Percentiles rank a stretch among this genome's conserved stretches.
These are phyloP conservation scores for Ips typographus DNA, from an alignment of 1,140 invertebrate genomes.

Conservation along the genomic window DNA sequence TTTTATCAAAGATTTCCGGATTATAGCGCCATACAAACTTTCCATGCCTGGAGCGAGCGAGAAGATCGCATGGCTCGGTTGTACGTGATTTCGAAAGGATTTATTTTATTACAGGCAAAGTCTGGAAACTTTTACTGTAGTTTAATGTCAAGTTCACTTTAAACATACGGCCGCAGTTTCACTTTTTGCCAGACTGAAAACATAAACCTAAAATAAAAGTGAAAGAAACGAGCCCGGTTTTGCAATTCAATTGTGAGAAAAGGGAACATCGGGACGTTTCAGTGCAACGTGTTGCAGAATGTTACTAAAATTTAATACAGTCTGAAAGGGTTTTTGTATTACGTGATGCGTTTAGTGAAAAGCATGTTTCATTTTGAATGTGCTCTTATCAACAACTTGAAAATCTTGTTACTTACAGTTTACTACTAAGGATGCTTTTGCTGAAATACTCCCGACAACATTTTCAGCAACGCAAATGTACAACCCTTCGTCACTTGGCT, in stretches of 20 bases:
- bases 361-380: too few species aligned
- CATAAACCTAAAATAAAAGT: constrained; percentile 17
- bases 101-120: constrained; percentile 24
- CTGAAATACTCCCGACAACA: constrained; percentile 71
- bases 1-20: background rate
- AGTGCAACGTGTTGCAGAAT: background rate
- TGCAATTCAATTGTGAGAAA: constrained; percentile 10
- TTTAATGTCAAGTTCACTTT: constrained; percentile 22
- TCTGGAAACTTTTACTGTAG: constrained; percentile 20
- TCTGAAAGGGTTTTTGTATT: background rate
- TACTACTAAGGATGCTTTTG: constrained; percentile 72
- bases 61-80: background rate
- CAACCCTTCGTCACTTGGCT: constrained; percentile 74
- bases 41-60: background rate
- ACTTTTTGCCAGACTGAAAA: constrained; percentile 15
- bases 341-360: background rate
- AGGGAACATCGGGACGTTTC: background rate
- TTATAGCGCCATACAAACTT: background rate
- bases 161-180: constrained; percentile 14
- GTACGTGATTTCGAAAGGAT: constrained; percentile 16
- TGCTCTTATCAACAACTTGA: background rate
- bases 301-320: background rate
- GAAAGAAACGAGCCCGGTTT: constrained; percentile 8
- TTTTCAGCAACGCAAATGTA: constrained; percentile 83
- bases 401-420: constrained; percentile 65